Percentiles rank a stretch among this genome's conserved stretches.
Evolutionary conservation across 2,797 vertebrate species (phyloP).

Genomic region (Capromys pilorides): DNA sequence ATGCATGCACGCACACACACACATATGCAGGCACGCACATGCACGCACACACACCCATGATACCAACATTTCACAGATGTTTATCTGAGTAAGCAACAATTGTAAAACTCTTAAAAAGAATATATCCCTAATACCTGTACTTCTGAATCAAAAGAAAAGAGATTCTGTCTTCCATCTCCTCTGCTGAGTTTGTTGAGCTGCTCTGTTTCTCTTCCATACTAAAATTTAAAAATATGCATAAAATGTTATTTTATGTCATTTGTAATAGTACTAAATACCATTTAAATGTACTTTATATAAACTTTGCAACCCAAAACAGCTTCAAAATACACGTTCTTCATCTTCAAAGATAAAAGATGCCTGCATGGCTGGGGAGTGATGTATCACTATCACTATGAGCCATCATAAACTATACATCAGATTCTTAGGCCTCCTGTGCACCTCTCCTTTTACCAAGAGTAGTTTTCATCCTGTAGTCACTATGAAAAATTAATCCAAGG

Average conservation of each 20-base stretch:
- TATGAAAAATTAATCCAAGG: slow-evolving; percentile 31
- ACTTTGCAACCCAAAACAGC: slow-evolving; percentile 11
- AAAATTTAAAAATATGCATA: slow-evolving; percentile 72
- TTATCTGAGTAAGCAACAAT: slow-evolving; percentile 39
- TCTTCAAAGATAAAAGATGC: neutral
- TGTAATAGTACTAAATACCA: slow-evolving; percentile 40
- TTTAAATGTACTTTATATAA: slow-evolving; percentile 28
- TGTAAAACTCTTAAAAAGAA: slow-evolving; percentile 23
- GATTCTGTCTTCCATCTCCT: slow-evolving; percentile 94
- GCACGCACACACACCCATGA: neutral
- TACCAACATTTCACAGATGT: slow-evolving; percentile 21
- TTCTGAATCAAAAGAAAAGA: slow-evolving; percentile 95
- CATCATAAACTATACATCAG: neutral
- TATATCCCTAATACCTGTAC: slow-evolving; percentile 90
- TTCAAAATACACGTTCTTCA: neutral
- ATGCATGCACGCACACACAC: neutral
- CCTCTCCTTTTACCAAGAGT: neutral
- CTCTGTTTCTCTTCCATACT: slow-evolving; percentile 97
- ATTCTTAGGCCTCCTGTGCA: neutral
- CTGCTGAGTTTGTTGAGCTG: slow-evolving; percentile 96
- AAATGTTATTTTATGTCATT: slow-evolving; percentile 46
- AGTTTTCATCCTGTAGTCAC: neutral
- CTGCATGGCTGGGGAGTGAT: neutral
- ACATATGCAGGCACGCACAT: neutral
- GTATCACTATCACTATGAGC: neutral